Evolutionary conservation across 1,140 invertebrate genomes (phyloP), one percentile per base, ranked within the genome.

Genomic region (Brachionus rubens): DNA sequence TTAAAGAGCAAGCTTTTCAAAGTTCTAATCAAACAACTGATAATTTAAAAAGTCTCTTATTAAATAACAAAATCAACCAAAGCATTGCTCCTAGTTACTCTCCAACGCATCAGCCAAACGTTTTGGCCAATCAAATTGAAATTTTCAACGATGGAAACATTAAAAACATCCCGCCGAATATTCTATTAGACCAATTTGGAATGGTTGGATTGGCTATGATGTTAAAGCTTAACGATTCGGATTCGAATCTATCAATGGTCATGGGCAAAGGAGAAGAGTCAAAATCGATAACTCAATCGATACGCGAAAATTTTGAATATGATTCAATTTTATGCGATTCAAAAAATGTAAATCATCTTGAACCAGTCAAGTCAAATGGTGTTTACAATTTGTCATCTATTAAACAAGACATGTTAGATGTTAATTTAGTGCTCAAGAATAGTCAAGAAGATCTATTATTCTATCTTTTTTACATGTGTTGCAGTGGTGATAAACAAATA

Each of bases 391-490:
- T 50, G 19, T 24, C 65, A n/a, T 26, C 40, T 28, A 70, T 48
- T 14, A 47, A 33, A 70, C 21, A 26, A 19, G 43, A 33, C 10
- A 10, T 70, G 1, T 40, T 33, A 16, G 65, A 70, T 70, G 43
- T 30, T 26, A 50, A 70, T 19, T n/a, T n/a, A 46, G 33, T 70
- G 26, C n/a, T 70, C 16, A 70, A 70, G 46, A 50, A 48, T 47
- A 19, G 36, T 33, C 21, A 50, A 33, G 65, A 70, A 33, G 65
- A 70, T 2, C 33, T 70, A 26, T 40, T 70, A 4, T 50, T 70
- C 19, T 70, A 26, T 46, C 21, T 70, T n/a, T 70, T 70, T 47
- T 70, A 47, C 41, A 50, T 70, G 21, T 12, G 40, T 33, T 70
- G 36, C 16, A 14, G 2, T 3, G 65, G 36, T 7, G 40, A 21